These are phyloP conservation scores for Channallabes apus DNA, from an alignment of 2,797 vertebrate species.

Conservation along the genomic window DNA sequence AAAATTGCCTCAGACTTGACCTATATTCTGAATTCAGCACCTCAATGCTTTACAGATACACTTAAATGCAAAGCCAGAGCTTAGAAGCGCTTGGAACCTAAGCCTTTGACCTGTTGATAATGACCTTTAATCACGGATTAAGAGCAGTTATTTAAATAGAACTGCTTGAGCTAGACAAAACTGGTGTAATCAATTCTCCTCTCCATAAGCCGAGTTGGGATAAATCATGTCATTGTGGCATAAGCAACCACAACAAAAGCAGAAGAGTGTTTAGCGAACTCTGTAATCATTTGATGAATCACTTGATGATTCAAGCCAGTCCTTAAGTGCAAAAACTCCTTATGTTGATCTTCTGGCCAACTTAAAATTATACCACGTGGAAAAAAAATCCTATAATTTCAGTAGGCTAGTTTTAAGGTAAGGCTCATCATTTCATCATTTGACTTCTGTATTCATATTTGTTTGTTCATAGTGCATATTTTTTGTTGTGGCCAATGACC, in stretches of 20 bases:
- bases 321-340: not conserved
- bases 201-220: slow-evolving; percentile 24
- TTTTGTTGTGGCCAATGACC: not conserved
- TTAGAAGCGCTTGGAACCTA: slow-evolving; percentile 14
- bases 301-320: not conserved
- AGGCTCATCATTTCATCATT: not conserved
- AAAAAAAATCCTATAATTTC: not conserved
- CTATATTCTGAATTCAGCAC: slow-evolving; percentile 37
- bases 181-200: slow-evolving; percentile 8
- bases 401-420: not conserved
- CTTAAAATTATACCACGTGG: not conserved
- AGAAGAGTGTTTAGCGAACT: not conserved
- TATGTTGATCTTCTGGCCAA: not conserved
- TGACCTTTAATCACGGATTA: slow-evolving; percentile 24
- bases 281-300: slow-evolving; percentile 14
- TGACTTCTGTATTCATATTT: too few relatives aligned
- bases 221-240: slow-evolving; percentile 10
- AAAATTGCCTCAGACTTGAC: slow-evolving; percentile 62
- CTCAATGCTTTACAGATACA: not conserved
- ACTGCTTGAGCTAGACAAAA: slow-evolving; percentile 13
- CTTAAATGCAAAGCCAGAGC: not conserved
- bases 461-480: not conserved
- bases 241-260: slow-evolving; percentile 15
- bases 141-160: slow-evolving; percentile 28
- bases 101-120: slow-evolving; percentile 6